These are phyloP conservation scores for Gonocerus acuteangulatus DNA, from an alignment of 2,888 invertebrate genomes.

Conservation along the genomic window DNA sequence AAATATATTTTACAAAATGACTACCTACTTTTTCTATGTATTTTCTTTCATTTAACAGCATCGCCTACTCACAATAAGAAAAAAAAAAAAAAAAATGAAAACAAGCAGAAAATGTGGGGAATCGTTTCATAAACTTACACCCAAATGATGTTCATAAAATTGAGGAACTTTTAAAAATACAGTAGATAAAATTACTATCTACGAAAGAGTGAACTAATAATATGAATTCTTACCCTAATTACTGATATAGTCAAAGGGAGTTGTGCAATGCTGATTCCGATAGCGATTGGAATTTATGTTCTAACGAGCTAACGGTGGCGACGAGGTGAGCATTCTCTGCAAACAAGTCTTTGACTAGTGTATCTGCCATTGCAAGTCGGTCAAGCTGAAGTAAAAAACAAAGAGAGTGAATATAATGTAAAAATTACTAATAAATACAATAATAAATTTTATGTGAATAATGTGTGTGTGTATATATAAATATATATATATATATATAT, in stretches of 20 bases:
- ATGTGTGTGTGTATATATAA: too few species aligned
- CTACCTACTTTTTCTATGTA: too few species aligned
- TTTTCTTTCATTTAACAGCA: too few species aligned
- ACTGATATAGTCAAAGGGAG: slow-evolving; percentile 14
- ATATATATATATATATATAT: too few species aligned
- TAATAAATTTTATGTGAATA: too few species aligned
- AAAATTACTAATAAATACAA: too few species aligned
- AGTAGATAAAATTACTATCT: background rate
- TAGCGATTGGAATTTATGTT: slow-evolving; percentile 20
- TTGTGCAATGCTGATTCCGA: slow-evolving; percentile 22
- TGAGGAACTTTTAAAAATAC: background rate
- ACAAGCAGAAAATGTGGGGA: background rate
- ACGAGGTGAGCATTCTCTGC: slow-evolving; percentile 74
- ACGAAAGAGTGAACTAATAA: background rate
- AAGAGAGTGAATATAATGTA: background rate
- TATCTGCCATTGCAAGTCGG: slow-evolving; percentile 63
- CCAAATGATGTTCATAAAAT: too few species aligned
- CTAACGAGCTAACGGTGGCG: slow-evolving; percentile 47
- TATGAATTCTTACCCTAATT: background rate
- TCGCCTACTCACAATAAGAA: too few species aligned
- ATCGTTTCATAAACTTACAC: background rate
- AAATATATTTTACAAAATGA: too few species aligned
- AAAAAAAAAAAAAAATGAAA: background rate
- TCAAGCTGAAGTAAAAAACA: slow-evolving; percentile 48
- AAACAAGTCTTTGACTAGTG: slow-evolving; percentile 72